These are phyloP conservation scores for Suricata suricatta DNA, from an alignment of 2,113 vertebrate genomes.

Conservation along the genomic window DNA sequence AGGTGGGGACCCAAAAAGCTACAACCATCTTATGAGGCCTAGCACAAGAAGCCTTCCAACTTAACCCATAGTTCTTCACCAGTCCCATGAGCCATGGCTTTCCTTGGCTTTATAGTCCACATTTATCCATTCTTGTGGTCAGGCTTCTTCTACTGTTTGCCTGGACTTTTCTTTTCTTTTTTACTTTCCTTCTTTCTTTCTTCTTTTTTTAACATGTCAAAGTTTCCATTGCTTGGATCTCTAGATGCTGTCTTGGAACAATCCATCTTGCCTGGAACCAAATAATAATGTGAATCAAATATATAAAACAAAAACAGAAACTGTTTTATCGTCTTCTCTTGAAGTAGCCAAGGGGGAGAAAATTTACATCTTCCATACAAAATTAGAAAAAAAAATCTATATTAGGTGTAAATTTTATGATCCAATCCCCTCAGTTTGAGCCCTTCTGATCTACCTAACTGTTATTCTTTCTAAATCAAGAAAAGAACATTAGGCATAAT, in stretches of 20 bases:
- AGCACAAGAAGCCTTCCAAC: background rate
- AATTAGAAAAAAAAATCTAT: conserved; percentile 33
- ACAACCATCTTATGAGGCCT: background rate
- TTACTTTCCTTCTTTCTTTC: background rate
- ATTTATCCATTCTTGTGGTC: background rate
- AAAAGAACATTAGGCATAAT: conserved; percentile 43
- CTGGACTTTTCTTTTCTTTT: background rate
- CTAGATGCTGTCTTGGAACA: background rate
- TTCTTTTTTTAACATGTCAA: background rate
- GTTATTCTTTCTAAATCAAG: conserved; percentile 63
- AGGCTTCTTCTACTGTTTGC: background rate
- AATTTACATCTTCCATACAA: conserved; percentile 31
- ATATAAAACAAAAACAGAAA: conserved; percentile 36
- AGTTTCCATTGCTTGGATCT: conserved; percentile 22
- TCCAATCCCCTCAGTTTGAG: background rate
- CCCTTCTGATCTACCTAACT: conserved; percentile 46
- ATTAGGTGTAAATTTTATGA: conserved; percentile 30
- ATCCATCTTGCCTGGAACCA: conserved; percentile 29
- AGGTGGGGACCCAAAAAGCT: background rate
- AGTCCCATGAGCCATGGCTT: background rate
- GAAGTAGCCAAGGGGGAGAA: background rate
- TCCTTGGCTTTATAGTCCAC: background rate
- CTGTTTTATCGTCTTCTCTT: conserved; percentile 51
- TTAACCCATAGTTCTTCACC: background rate
- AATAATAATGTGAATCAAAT: conserved; percentile 36